Percentiles rank a stretch among this genome's conserved stretches.
Evolutionary conservation across 2,888 invertebrate genomes (phyloP).

Genomic region (Metacarcinus magister): DNA sequence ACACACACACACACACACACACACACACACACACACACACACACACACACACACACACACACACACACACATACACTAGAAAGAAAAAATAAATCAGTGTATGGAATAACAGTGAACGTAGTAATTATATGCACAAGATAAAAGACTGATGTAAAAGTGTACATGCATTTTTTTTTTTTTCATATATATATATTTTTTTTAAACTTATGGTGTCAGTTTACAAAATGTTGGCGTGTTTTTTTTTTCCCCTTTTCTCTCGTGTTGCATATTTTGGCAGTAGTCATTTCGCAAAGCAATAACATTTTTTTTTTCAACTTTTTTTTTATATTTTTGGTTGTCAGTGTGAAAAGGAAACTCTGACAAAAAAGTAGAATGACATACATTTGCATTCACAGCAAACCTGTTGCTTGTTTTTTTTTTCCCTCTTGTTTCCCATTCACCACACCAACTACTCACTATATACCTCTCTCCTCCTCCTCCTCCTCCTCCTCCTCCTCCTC

Average conservation of each 20-base stretch:
- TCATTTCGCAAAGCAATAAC: background rate
- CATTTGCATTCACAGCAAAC: background rate
- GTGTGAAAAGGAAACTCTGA: background rate
- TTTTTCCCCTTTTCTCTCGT: background rate
- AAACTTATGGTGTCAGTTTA: background rate
- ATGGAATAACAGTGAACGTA: background rate
- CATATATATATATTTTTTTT: background rate
- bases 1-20: slow-evolving; percentile 1
- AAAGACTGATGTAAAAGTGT: background rate
- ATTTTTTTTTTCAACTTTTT: background rate
- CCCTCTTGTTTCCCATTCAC: background rate
- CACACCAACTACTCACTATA: background rate
- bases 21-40: slow-evolving; percentile 12
- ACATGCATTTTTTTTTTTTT: background rate
- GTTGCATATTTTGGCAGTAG: background rate
- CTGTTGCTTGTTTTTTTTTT: background rate
- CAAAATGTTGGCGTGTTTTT: background rate
- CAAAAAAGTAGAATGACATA: background rate
- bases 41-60: slow-evolving; percentile 15
- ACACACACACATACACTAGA: background rate
- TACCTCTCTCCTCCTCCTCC: background rate
- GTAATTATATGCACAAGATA: background rate
- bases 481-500: too few species aligned
- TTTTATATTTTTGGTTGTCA: background rate
- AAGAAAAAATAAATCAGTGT: background rate